A percentile compares a stretch with the other conserved stretches of the same genome.
These are phyloP conservation scores for Acrocera orbiculus DNA, from an alignment of 2,888 invertebrate species.

Conservation along the genomic window DNA sequence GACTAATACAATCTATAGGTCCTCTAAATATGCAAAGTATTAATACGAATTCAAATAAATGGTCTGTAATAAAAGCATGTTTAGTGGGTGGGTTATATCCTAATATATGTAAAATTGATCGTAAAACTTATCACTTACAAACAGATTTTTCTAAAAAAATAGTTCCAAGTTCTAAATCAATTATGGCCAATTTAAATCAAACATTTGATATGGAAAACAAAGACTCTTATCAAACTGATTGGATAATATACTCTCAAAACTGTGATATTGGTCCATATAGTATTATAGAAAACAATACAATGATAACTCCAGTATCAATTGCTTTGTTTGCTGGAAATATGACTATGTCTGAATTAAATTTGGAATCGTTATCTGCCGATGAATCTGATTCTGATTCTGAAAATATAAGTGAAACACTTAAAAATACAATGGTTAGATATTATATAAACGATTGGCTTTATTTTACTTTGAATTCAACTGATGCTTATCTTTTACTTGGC, in stretches of 20 bases:
- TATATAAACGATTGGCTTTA: no score
- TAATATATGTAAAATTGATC: constrained; percentile 58
- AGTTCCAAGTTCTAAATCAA: constrained; percentile 40
- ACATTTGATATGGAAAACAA: no score
- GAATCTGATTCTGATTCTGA: no score
- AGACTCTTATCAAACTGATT: constrained; percentile 51
- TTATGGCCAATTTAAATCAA: constrained; percentile 14
- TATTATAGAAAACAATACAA: constrained; percentile 59
- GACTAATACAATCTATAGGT: no score
- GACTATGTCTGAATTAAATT: no score
- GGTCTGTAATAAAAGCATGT: constrained; percentile 83
- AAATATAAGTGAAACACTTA: no score
- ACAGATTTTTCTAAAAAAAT: constrained; percentile 38
- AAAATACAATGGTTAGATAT: no score
- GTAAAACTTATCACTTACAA: constrained; percentile 47
- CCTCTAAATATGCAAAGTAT: constrained; percentile 43
- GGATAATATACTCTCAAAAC: constrained; percentile 79
- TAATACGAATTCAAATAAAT: constrained; percentile 67
- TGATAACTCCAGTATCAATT: constrained; percentile 65
- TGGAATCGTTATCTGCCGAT: no score
- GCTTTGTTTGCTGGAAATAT: constrained; percentile 48
- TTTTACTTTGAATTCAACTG: no score
- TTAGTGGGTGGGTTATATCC: constrained; percentile 82
- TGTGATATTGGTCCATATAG: constrained; percentile 49
- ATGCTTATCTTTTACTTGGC: no score